Base-by-base conservation (phyloP, 1,140 invertebrate species). In the Diuraphis noxia region DNA sequence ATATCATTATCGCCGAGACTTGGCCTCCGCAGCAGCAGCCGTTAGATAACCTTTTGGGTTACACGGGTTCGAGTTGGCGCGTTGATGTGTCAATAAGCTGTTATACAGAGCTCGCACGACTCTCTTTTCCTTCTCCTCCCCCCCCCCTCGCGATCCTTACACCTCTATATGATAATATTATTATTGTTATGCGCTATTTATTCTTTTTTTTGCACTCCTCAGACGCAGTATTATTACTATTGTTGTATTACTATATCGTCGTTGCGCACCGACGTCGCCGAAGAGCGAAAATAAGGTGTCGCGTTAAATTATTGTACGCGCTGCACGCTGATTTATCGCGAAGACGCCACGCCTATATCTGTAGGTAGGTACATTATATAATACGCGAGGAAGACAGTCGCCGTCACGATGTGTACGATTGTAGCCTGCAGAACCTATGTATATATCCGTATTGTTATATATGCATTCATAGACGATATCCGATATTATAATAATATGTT, bases 51-150 rank as follows among this genome's bases (percentile, higher is more conserved):
- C 88, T 90, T n/a, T 90, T 90, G 63, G 88, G 88, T 90, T 90
- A n/a, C 34, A 30, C 30, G 56, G 34, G 88, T 52, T 52, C 36
- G 85, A n/a, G 85, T 36, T 38, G n/a, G n/a, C 40, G 63, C 41
- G 88, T 90, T 90, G 88, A 90, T 90, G 88, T 90, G 88, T 90
- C 88, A 90, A 90, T 90, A 90, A 90, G 88, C 88, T 43, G 56
- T 36, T 90, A 30, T 90, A 30, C 72, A 40, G 38, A 89, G 40
- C 41, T 77, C 21, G 88, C 88, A 90, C 88, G 88, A 90, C 63
- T 90, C 30, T 79, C 21, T n/a, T 41, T 41, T 25, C 34, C 36
- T 25, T 13, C 49, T 17, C 3, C 19, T 85, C 6, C 30, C 21
- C 6, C 3, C 17, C 34, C 13, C 23, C 41, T n/a, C n/a, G n/a